Evolutionary conservation across 2,888 invertebrate species (phyloP).

Genomic region (Callinectes sapidus): DNA sequence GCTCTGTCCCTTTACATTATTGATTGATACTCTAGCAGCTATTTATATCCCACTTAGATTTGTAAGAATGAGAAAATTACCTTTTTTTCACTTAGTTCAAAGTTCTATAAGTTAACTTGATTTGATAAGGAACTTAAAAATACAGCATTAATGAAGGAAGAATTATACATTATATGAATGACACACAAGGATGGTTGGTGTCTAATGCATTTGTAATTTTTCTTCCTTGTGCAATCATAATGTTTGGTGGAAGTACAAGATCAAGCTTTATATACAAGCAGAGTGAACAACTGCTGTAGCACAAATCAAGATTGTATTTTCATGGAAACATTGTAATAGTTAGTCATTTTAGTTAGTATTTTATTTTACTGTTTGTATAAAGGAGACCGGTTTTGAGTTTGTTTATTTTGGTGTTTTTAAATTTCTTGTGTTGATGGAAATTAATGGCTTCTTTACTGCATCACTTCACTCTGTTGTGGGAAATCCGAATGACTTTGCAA

Average conservation of each 20-base stretch:
- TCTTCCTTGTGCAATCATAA: neutral
- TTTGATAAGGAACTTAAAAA: neutral
- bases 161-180: neutral
- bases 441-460: constrained; percentile 16
- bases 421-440: neutral
- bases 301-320: neutral
- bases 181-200: neutral
- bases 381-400: neutral
- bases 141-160: neutral
- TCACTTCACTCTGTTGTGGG: neutral
- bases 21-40: neutral
- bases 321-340: neutral
- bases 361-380: neutral
- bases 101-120: no score
- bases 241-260: neutral
- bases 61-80: neutral
- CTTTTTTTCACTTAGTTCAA: neutral
- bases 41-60: neutral
- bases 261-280: neutral
- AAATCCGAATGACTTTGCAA: neutral
- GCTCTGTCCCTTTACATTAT: neutral
- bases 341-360: neutral
- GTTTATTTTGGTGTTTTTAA: constrained; percentile 10
- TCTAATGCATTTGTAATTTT: neutral
- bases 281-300: neutral